Conservation (phyloP, 1,140 invertebrate species). For the Daktulosphaira vitifoliae region DNA sequence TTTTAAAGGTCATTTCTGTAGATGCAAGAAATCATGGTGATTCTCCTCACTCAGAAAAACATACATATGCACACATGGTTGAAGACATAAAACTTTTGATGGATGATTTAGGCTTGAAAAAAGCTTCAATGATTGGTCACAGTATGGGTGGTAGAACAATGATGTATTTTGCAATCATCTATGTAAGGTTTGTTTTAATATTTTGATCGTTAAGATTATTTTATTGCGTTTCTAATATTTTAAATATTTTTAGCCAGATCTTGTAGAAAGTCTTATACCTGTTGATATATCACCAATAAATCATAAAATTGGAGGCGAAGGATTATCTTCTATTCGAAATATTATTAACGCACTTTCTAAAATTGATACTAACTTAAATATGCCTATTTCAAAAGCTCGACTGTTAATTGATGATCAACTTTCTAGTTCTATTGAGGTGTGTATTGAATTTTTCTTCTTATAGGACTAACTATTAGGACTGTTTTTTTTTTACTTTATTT, state of each 20-base stretch:
- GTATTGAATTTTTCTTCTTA: conserved; percentile 6
- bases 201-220: neutral
- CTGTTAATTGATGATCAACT: conserved; percentile 51
- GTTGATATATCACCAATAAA: conserved; percentile 74
- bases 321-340: conserved; percentile 52
- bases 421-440: conserved; percentile 41
- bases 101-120: conserved; percentile 51
- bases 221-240: neutral
- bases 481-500: neutral
- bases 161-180: conserved; percentile 65
- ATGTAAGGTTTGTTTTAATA: conserved; percentile 36
- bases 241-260: conserved; percentile 55
- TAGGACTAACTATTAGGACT: neutral
- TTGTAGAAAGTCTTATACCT: conserved; percentile 69
- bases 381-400: conserved; percentile 58
- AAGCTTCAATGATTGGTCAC: conserved; percentile 68
- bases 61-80: conserved; percentile 62
- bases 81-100: conserved; percentile 62
- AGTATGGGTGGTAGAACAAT: conserved; percentile 82
- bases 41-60: conserved; percentile 63
- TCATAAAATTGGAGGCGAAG: no score
- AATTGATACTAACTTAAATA: conserved; percentile 49
- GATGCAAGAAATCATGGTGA: conserved; percentile 89
- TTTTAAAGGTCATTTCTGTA: conserved; percentile 66
- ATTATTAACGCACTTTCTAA: conserved; percentile 59